Evolutionary conservation across 2,797 vertebrate genomes (phyloP), one percentile per base, ranked within the genome.

Genomic region (Synaphobranchus kaupii): DNA sequence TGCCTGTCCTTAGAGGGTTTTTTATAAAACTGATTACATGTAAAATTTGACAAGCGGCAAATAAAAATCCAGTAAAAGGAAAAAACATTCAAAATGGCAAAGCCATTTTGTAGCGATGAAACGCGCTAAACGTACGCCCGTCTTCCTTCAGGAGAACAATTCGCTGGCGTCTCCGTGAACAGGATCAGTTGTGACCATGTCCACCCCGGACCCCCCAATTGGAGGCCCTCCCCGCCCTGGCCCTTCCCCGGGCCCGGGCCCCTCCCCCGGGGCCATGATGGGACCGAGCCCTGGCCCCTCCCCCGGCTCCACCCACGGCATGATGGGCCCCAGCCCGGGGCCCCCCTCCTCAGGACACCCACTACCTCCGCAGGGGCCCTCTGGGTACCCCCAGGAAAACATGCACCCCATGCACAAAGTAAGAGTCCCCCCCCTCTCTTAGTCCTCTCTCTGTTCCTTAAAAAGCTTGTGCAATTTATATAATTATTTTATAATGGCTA

Each of bases 271-370:
- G 39, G 95, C 97, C 10, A 97, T 98, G 97, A 48, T 98, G 90
- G 98, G 98, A 3, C 97, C 98, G 10, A 98, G 97, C 87, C 97
- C 98, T 0, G 98, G 98, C 1, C 98, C 98, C 13, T 98, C 97
- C 0, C 98, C 98, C 0, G 97, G 98, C 78, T 98, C 98, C 2
- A 94, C 97, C 4, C 98, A 98, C 91, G 97, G 96, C 63, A 98
- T 98, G 96, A 98, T 99, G 98, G 98, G 98, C 10, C 98, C 97
- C 89, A 98, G 97, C 89, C 97, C 98, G 0, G 98, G 98, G 3
- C 97, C 98, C 0, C 96, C 97, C 0, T 93, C 97, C 0, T 95
- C 97, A 1, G 97, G 96, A 84, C 97, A 97, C 90, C 85, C 97
- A 0, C 96, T 98, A 88, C 97, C 97, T 0, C 97, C 97, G n/a